These are phyloP conservation scores for Gnathonemus echidnorhynchus DNA, from an alignment of 2,113 vertebrate species.

Conservation along the genomic window DNA sequence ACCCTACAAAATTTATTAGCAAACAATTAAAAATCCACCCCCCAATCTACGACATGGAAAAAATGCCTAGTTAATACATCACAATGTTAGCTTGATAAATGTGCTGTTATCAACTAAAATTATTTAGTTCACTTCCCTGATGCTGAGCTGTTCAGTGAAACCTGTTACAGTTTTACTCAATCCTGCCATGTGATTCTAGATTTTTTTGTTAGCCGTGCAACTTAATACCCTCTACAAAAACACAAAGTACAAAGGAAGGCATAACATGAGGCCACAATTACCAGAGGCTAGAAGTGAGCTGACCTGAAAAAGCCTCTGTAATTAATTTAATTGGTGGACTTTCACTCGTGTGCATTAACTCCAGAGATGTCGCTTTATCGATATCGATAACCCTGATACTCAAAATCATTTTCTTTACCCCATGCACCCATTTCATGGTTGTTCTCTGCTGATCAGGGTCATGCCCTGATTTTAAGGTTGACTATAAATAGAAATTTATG, in stretches of 20 bases:
- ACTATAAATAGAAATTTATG: neutral
- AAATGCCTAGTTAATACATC: neutral
- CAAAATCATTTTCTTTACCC: neutral
- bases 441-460: neutral
- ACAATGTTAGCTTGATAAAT: neutral
- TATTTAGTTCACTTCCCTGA: neutral
- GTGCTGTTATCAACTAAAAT: neutral
- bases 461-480: neutral
- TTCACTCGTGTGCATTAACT: neutral
- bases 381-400: neutral
- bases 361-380: neutral
- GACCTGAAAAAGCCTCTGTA: neutral
- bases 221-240: neutral
- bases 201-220: neutral
- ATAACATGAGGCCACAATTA: neutral
- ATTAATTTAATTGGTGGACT: neutral
- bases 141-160: neutral
- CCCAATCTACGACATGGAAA: neutral
- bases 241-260: neutral
- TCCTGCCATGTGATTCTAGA: slow-evolving; percentile 1
- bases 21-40: neutral
- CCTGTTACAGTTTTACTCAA: slow-evolving; percentile 7
- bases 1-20: neutral
- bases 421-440: neutral
- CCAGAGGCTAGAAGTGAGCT: neutral